Conservation (phyloP, 2,888 invertebrate genomes). For the Cryptocheilus praepositus region DNA sequence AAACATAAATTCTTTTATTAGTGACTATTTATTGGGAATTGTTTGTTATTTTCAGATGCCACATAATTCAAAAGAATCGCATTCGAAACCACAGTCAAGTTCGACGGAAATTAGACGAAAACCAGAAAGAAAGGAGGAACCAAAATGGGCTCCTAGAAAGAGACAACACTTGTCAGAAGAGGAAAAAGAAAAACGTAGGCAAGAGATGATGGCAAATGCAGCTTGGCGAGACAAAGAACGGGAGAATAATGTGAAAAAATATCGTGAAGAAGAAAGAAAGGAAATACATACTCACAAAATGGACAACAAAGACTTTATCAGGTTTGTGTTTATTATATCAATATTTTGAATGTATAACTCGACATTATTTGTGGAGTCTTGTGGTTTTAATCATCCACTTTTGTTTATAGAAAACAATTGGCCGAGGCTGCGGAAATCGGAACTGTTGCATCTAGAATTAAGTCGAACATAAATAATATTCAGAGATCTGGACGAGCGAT, state of each 20-base stretch:
- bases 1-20: no score
- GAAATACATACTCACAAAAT: conserved; percentile 74
- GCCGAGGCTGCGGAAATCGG: conserved; percentile 80
- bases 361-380: not conserved
- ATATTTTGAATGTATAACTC: conserved; percentile 2
- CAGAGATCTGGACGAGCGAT: conserved; percentile 88
- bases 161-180: conserved; percentile 76
- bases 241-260: conserved; percentile 79
- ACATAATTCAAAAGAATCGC: conserved; percentile 1
- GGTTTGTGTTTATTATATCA: conserved; percentile 51
- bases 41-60: not conserved
- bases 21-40: not conserved
- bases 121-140: conserved; percentile 53
- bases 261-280: conserved; percentile 79
- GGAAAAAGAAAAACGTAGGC: conserved; percentile 83
- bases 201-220: conserved; percentile 91
- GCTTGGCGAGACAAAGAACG: conserved; percentile 82
- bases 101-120: not conserved
- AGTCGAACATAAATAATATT: conserved; percentile 92
- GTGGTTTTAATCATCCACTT: not conserved
- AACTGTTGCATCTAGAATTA: conserved; percentile 89
- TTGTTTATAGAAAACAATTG: conserved; percentile 79
- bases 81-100: conserved; percentile 16
- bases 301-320: conserved; percentile 76
- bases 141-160: conserved; percentile 60